These are phyloP conservation scores for Plebejus anna DNA, from an alignment of 2,888 invertebrate species.

Conservation along the genomic window DNA sequence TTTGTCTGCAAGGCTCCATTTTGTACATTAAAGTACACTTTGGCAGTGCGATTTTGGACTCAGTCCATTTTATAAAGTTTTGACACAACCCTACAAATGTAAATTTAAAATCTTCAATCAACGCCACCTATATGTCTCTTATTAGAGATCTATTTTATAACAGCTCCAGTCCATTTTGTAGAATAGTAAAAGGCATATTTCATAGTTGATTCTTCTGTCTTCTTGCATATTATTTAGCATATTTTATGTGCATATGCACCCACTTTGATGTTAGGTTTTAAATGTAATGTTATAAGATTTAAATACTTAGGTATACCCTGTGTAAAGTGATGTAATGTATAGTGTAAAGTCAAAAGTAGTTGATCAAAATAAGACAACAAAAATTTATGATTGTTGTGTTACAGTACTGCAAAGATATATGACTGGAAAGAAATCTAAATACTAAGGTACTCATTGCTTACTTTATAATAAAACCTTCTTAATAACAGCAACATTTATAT, in stretches of 20 bases:
- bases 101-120: not conserved
- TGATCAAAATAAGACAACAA: conserved; percentile 1
- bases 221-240: not conserved
- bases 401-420: not conserved
- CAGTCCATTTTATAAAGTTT: not conserved
- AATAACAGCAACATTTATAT: no score
- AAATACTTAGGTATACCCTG: not conserved
- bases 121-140: not conserved
- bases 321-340: not conserved
- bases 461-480: no score
- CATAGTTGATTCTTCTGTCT: not conserved
- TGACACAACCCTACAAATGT: not conserved
- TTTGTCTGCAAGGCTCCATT: not conserved
- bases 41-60: not conserved
- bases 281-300: not conserved
- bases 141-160: not conserved
- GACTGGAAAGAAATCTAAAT: not conserved
- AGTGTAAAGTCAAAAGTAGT: not conserved
- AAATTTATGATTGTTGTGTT: not conserved
- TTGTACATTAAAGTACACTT: not conserved
- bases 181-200: not conserved
- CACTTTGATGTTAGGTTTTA: not conserved
- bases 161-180: not conserved
- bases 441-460: not conserved
- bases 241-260: not conserved